A percentile compares a stretch with the other conserved stretches of the same genome.
phyloP scores from a whole-genome alignment of 2,888 invertebrate species.

The Andricus quercusramuli region DNA sequence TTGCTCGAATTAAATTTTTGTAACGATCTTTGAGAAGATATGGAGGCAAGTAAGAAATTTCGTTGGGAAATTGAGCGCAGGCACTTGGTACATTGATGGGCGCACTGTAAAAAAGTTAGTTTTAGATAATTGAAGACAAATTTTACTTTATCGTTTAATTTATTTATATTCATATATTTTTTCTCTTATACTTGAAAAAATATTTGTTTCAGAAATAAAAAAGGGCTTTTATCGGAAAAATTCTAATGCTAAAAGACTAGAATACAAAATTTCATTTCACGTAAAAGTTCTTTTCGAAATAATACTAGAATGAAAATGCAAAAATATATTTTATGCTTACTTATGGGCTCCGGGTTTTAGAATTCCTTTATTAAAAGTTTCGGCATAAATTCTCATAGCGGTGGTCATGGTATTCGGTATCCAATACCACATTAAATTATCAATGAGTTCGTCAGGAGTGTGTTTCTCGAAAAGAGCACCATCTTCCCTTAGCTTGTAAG shows the following conservation, averaged over 20 bases:
- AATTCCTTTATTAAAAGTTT: constrained; percentile 79
- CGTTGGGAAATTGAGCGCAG: constrained; percentile 72
- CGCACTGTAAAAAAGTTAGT: constrained; percentile 1
- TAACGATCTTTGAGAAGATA: constrained; percentile 67
- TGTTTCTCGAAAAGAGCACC: constrained; percentile 84
- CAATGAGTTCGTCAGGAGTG: constrained; percentile 78
- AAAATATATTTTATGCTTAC: constrained; percentile 72
- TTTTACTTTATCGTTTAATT: neutral
- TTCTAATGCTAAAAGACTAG: no score
- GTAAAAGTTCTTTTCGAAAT: no score
- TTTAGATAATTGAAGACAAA: neutral
- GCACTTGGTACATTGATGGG: constrained; percentile 68
- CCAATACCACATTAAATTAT: constrained; percentile 83
- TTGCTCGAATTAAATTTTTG: constrained; percentile 68
- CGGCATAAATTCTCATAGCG: constrained; percentile 83
- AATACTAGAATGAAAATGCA: no score
- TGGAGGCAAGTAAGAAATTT: constrained; percentile 65
- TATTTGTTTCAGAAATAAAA: neutral
- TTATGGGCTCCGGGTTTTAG: constrained; percentile 69
- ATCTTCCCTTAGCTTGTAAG: constrained; percentile 79
- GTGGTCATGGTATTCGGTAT: constrained; percentile 79
- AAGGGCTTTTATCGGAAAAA: no score
- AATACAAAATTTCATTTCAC: no score
- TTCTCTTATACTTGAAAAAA: no score
- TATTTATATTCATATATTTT: no score